phyloP scores from a whole-genome alignment of 2,797 vertebrate genomes.

The Rachycentron canadum region DNA sequence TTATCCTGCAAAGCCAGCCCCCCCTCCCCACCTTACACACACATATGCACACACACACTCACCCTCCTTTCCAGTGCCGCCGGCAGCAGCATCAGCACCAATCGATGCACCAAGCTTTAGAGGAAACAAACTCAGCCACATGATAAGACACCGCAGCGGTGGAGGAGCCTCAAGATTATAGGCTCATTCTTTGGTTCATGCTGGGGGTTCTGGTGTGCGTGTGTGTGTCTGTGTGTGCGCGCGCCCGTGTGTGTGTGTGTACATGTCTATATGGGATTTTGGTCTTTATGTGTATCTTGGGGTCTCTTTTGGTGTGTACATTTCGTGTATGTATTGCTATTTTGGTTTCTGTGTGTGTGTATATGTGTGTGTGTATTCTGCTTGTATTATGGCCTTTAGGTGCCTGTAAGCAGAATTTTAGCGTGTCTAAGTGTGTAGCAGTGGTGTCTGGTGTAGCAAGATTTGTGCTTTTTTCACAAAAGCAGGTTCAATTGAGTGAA shows the following conservation, averaged over 20 bases:
- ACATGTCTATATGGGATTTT: conserved; percentile 13
- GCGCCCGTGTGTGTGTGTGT: conserved; percentile 28
- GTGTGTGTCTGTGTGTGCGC: conserved; percentile 47
- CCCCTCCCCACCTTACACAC: not conserved
- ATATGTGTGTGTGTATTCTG: conserved; percentile 23
- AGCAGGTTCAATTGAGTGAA: conserved; percentile 57
- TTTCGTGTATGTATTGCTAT: conserved; percentile 35
- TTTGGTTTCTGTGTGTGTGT: conserved; percentile 8
- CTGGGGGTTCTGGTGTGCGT: conserved; percentile 58
- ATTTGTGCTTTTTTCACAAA: conserved; percentile 57
- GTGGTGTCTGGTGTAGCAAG: conserved; percentile 39
- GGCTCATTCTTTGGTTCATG: conserved; percentile 72
- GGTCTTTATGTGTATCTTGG: conserved; percentile 37
- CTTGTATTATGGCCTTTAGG: conserved; percentile 32
- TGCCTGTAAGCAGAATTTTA: conserved; percentile 52
- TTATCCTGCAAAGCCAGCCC: conserved; percentile 76
- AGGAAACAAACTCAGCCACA: conserved; percentile 80
- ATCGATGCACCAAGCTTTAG: conserved; percentile 79
- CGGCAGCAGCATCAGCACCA: conserved; percentile 74
- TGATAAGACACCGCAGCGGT: conserved; percentile 74
- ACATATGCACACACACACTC: conserved; percentile 29
- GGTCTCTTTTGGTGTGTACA: conserved; percentile 37
- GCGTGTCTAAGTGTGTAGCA: conserved; percentile 37
- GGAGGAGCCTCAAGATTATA: conserved; percentile 75
- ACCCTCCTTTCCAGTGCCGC: conserved; percentile 51